Evolutionary conservation across 2,888 invertebrate species (phyloP).

Genomic region (Embidobia sp.): DNA sequence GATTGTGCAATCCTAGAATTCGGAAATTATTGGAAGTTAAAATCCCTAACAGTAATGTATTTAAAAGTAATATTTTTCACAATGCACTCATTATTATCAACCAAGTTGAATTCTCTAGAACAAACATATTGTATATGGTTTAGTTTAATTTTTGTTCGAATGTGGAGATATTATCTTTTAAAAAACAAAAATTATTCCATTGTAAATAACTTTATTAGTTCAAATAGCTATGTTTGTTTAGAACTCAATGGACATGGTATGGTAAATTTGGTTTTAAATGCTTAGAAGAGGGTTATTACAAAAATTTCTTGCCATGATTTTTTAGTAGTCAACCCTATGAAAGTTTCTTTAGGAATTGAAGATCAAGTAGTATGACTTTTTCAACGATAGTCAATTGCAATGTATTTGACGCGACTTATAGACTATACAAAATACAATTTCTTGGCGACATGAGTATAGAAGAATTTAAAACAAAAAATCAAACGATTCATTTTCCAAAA

Average conservation of each 20-base stretch:
- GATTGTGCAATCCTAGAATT: slow-evolving; percentile 49
- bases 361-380: slow-evolving; percentile 40
- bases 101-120: slow-evolving; percentile 40
- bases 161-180: slow-evolving; percentile 66
- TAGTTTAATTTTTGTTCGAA: slow-evolving; percentile 58
- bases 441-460: slow-evolving; percentile 34
- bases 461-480: not conserved
- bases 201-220: slow-evolving; percentile 65
- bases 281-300: no score
- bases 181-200: slow-evolving; percentile 55
- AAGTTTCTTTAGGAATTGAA: slow-evolving; percentile 51
- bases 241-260: slow-evolving; percentile 27
- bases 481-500: not conserved
- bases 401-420: slow-evolving; percentile 14
- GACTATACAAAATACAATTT: slow-evolving; percentile 38
- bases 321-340: slow-evolving; percentile 48
- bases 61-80: slow-evolving; percentile 65
- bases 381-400: slow-evolving; percentile 53
- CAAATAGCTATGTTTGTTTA: slow-evolving; percentile 29
- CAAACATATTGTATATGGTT: slow-evolving; percentile 65
- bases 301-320: slow-evolving; percentile 7
- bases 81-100: slow-evolving; percentile 49
- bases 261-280: slow-evolving; percentile 16
- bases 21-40: slow-evolving; percentile 56
- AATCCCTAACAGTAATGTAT: slow-evolving; percentile 66